phyloP scores from a whole-genome alignment of 2,113 vertebrate species.

The Cervus canadensis region DNA sequence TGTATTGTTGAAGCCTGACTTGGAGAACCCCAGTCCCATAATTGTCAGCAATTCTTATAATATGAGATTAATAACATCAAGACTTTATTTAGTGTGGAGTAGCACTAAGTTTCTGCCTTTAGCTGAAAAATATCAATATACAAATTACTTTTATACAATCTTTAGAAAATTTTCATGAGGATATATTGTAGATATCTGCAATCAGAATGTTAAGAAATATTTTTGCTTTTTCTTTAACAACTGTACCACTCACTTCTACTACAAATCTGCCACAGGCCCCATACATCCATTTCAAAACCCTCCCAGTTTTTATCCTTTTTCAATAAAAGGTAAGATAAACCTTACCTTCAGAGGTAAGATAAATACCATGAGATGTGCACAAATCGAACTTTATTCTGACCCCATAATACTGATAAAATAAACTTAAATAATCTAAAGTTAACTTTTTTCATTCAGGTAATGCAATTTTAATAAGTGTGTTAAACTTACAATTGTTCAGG shows the following conservation, averaged over 20 bases:
- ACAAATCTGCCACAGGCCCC: neutral
- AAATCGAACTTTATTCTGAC: neutral
- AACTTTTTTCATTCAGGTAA: neutral
- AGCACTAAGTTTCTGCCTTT: neutral
- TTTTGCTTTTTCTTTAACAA: neutral
- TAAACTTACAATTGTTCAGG: conserved; percentile 69
- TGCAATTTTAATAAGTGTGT: neutral
- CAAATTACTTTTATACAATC: neutral
- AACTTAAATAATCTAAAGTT: neutral
- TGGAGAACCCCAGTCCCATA: neutral
- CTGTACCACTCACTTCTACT: neutral
- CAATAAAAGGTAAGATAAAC: neutral
- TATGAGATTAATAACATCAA: neutral
- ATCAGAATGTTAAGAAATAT: neutral
- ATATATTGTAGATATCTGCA: neutral
- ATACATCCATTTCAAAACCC: neutral
- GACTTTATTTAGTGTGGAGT: neutral
- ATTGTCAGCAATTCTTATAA: neutral
- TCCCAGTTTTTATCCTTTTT: neutral
- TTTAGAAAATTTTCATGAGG: neutral
- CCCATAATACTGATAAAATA: neutral
- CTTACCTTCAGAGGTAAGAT: neutral
- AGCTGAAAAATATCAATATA: neutral
- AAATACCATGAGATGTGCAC: neutral
- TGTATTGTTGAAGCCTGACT: neutral